Base-by-base conservation (phyloP, 2,797 vertebrate species). In the Potorous gilbertii region DNA sequence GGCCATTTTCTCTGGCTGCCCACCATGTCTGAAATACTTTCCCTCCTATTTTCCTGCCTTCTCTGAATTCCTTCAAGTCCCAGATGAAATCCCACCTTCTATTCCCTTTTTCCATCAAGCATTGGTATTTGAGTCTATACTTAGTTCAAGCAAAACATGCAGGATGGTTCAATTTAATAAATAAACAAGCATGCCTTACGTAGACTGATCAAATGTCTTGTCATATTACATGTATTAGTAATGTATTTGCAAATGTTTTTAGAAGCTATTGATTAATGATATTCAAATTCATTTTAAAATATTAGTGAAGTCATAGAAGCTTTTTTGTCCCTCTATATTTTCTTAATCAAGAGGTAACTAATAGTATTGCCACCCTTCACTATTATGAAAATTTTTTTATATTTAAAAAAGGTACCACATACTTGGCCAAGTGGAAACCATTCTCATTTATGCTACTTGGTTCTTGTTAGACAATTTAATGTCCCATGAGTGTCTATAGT, bases 1-100 rank as follows among this genome's bases (percentile, higher is more conserved):
- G 90, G 90, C 56, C 66, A 57, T 97, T 98, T 94, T 46, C 40
- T 81, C 74, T 46, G 62, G 62, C 31, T 66, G 59, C 31, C 34
- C 31, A 66, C 4, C 13, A 16, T 40, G 40, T 5, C 40, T 50
- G 74, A 24, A 28, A 50, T 46, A 10, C 74, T 87, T 1, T 87
- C 10, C 40, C 8, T 40, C n/a, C 11, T 46, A 8, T 46, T 10
- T 50, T 87, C 74, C 74, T 87, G 3, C 8, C 3, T 87, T 46
- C 40, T 10, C 40, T 87, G 40, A 9, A 87, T 40, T 74, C 16
- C n/a, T 34, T 66, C 59, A 81, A 81, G n/a, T 81, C 18, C 66
- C 66, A 81, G n/a, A 46, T 81, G 66, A 81, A 46, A 10, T 3
- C 6, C 66, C 18, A 81, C 10, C 40, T 87, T 87, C 74, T 87